Base-by-base conservation (phyloP, 2,113 vertebrate species). In the Gorsachius goisagi region DNA sequence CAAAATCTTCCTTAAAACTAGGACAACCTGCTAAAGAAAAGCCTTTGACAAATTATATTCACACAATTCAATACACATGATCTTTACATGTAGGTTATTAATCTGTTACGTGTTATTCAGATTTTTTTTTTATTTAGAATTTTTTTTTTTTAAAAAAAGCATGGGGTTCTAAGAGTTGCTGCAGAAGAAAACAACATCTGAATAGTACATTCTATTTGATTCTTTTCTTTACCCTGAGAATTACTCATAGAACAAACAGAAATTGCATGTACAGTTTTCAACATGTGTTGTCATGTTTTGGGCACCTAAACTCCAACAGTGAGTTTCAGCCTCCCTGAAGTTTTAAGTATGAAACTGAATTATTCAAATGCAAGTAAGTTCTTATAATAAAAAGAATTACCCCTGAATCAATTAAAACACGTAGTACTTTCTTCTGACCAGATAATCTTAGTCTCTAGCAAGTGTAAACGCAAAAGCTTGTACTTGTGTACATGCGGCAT, bases 141-240 rank as follows among this genome's bases (percentile, higher is more conserved):
- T 33, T 9, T 52, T 6, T 14, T 5, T 8, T 37, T n/a, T 53
- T 56, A 26, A 2, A 27, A 2, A 27, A 44, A 63, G 28, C 4
- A 50, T 3, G 0, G 26, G 2, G 4, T 20, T 87, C 39, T 44
- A 87, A 39, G 18, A 78, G 62, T 41, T 74, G 35, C 18, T 77
- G 21, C 41, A 85, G 24, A 9, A 77, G 2, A 71, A 86, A 72
- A 28, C 11, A 52, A 35, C 11, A 72, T 47, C 13, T 59, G 27
- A 85, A 82, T 37, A 60, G 15, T 1, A 0, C 47, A 14, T 35
- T 41, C 26, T 37, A 60, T 15, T 66, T 2, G 0, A 11, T 41
- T 28, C 9, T 10, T 87, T 67, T 45, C 62, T 74, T 47, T 26
- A 47, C 9, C 9, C 37, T 16, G 9, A 47, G 12, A 85, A 66